Percentiles rank a stretch among this genome's conserved stretches.
Conservation (phyloP, 2,888 invertebrate species). For the Patella pellucida region DNA sequence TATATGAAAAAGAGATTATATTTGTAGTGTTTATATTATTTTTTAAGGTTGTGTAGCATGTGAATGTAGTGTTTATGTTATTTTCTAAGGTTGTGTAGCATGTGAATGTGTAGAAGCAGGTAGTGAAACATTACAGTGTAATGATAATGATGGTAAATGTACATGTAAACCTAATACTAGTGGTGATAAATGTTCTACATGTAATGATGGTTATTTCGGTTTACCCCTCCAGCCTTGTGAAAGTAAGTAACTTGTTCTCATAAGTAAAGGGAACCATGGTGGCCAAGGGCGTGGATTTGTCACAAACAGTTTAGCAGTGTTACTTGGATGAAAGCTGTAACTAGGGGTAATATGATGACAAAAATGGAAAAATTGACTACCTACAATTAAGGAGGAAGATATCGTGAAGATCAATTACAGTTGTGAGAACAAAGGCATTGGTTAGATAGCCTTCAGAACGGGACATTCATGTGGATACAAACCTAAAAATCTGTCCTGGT, state of each 20-base stretch:
- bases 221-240: conserved; percentile 48
- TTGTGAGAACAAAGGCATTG: no score
- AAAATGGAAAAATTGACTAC: no score
- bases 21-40: not conserved
- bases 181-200: conserved; percentile 45
- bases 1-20: not conserved
- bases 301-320: no score
- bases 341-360: no score
- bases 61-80: conserved; percentile 35
- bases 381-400: no score
- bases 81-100: conserved; percentile 44
- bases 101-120: conserved; percentile 52
- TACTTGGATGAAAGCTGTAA: no score
- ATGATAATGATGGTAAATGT: conserved; percentile 43
- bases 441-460: no score
- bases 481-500: no score
- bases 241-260: conserved; percentile 32
- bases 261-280: not conserved
- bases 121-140: conserved; percentile 48
- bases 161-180: conserved; percentile 39
- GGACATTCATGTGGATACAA: no score
- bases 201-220: conserved; percentile 46
- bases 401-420: no score
- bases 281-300: no score
- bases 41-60: conserved; percentile 50